These are phyloP conservation scores for Serrognathus titanus DNA, from an alignment of 2,888 invertebrate genomes.

Conservation along the genomic window DNA sequence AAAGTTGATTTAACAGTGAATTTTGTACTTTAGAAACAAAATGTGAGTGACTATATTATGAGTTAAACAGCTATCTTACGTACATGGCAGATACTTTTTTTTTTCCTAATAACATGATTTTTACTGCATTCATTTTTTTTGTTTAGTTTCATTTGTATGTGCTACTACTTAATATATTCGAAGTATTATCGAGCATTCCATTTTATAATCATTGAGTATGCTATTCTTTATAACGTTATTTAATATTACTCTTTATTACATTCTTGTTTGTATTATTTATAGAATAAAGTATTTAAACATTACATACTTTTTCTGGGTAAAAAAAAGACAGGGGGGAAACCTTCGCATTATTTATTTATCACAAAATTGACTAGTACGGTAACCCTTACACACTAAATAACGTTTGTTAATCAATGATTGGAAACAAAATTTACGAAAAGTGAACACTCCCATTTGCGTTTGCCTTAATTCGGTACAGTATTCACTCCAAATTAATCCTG, in stretches of 20 bases:
- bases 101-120: too few relatives aligned
- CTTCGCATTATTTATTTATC: too few relatives aligned
- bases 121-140: not conserved
- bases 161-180: slow-evolving; percentile 7
- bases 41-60: slow-evolving; percentile 11
- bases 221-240: slow-evolving; percentile 9
- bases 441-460: too few relatives aligned
- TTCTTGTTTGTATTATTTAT: slow-evolving; percentile 13
- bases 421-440: too few relatives aligned
- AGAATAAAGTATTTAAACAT: slow-evolving; percentile 14
- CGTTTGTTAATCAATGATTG: too few relatives aligned
- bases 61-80: too few relatives aligned
- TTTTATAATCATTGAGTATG: slow-evolving; percentile 14
- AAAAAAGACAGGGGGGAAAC: too few relatives aligned
- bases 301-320: not conserved
- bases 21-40: slow-evolving; percentile 17
- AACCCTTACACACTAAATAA: too few relatives aligned
- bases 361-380: too few relatives aligned
- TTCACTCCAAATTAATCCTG: slow-evolving; percentile 5
- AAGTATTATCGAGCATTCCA: slow-evolving; percentile 17
- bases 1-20: slow-evolving; percentile 14
- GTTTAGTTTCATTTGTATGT: not conserved
- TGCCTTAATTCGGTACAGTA: too few relatives aligned
- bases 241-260: slow-evolving; percentile 10
- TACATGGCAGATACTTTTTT: too few relatives aligned